A percentile compares a stretch with the other conserved stretches of the same genome.
phyloP scores from a whole-genome alignment of 2,797 vertebrate species.

The Propithecus deckenii region DNA sequence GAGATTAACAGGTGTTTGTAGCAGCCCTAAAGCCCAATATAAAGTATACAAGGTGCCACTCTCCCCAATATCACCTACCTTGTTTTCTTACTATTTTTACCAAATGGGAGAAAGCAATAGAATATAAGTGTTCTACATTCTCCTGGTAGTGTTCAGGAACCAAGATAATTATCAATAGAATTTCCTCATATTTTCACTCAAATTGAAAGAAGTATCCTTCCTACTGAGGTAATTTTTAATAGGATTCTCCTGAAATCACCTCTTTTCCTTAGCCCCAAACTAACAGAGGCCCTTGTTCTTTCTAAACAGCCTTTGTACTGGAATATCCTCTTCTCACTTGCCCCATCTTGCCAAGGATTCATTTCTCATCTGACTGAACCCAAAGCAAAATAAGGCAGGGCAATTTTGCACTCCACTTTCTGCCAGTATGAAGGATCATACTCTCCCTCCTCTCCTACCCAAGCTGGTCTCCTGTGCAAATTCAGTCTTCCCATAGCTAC shows the following conservation, averaged over 20 bases:
- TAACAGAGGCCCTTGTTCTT: neutral
- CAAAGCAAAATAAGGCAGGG: neutral
- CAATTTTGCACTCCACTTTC: neutral
- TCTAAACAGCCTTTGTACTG: neutral
- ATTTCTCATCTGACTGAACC: conserved; percentile 22
- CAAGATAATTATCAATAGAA: neutral
- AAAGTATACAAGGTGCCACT: neutral
- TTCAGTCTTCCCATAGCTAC: neutral
- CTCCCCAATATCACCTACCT: neutral
- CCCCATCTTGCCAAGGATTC: neutral
- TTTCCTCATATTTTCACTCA: conserved; percentile 6
- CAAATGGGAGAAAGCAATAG: conserved; percentile 11
- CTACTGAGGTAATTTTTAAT: neutral
- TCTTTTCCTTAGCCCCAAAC: neutral
- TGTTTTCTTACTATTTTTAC: conserved; percentile 36
- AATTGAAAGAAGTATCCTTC: conserved; percentile 7
- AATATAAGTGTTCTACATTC: neutral
- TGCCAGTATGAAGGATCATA: neutral
- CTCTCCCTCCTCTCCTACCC: neutral
- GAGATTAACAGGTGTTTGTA: neutral
- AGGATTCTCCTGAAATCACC: neutral
- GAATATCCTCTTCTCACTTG: neutral
- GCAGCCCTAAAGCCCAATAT: neutral
- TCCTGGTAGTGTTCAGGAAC: neutral
- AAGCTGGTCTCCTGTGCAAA: neutral